A percentile compares a stretch with the other conserved stretches of the same genome.
phyloP scores from a whole-genome alignment of 2,888 invertebrate genomes.

The Netelia melanura region DNA sequence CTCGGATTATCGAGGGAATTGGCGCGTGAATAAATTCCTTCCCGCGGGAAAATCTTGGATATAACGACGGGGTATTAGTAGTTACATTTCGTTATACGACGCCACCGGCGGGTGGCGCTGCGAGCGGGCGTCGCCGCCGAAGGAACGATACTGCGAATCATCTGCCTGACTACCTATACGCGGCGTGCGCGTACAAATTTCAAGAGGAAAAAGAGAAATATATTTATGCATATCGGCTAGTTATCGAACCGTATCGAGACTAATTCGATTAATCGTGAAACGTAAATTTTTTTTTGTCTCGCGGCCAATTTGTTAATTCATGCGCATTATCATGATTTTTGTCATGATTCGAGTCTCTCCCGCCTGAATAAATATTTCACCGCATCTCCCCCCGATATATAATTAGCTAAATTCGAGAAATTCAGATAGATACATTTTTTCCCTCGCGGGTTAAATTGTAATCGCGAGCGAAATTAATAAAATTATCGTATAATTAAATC shows the following conservation, averaged over 20 bases:
- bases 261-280: neutral
- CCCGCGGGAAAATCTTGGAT: neutral
- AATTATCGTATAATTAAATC: neutral
- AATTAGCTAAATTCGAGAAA: neutral
- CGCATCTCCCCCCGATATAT: neutral
- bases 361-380: neutral
- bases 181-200: neutral
- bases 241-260: neutral
- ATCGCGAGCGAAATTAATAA: neutral
- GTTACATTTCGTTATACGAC: neutral
- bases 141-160: neutral
- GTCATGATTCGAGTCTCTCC: neutral
- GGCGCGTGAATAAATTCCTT: constrained; percentile 25
- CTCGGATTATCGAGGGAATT: constrained; percentile 51
- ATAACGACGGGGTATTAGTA: neutral
- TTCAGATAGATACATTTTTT: too few species aligned
- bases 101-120: neutral
- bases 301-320: too few species aligned
- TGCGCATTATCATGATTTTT: neutral
- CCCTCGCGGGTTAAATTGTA: neutral
- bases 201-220: neutral
- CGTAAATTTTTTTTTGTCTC: neutral
- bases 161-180: neutral
- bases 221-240: neutral
- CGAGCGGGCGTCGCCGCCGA: neutral